A percentile compares a stretch with the other conserved stretches of the same genome.
phyloP scores from a whole-genome alignment of 2,113 vertebrate genomes.

The Paradoxurus hermaphroditus region DNA sequence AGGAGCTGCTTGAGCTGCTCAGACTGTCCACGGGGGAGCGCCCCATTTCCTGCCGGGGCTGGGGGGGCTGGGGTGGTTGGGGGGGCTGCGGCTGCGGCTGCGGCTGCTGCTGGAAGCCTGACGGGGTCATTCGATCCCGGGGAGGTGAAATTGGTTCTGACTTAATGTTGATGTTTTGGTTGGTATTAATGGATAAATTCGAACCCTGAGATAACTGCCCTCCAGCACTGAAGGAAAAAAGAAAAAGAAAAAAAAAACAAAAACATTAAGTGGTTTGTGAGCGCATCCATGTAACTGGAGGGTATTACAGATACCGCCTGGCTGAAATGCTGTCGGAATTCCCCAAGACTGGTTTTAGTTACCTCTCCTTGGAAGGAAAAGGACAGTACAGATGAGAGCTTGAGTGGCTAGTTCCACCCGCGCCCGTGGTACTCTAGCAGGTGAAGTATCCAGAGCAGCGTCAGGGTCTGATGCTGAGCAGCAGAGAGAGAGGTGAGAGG shows the following conservation, averaged over 20 bases:
- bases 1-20: conserved; percentile 98
- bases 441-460: not conserved
- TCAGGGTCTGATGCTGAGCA: not conserved
- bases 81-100: conserved; percentile 78
- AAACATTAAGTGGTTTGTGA: not conserved
- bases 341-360: not conserved
- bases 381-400: not conserved
- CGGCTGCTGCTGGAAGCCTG: conserved; percentile 88
- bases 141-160: conserved; percentile 98
- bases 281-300: accelerated
- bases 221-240: conserved; percentile 86
- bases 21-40: conserved; percentile 98
- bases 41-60: conserved; percentile 93
- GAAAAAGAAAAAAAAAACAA: not conserved
- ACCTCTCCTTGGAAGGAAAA: not conserved
- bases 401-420: not conserved
- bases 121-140: conserved; percentile 93
- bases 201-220: conserved; percentile 98
- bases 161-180: conserved; percentile 97
- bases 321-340: not conserved
- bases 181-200: conserved; percentile 95
- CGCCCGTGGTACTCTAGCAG: not conserved
- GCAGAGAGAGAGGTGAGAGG: not conserved
- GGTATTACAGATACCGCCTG: not conserved
- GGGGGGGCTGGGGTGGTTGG: conserved; percentile 75